Base-by-base conservation (phyloP, 1,140 invertebrate genomes). In the Trialeurodes vaporariorum region DNA sequence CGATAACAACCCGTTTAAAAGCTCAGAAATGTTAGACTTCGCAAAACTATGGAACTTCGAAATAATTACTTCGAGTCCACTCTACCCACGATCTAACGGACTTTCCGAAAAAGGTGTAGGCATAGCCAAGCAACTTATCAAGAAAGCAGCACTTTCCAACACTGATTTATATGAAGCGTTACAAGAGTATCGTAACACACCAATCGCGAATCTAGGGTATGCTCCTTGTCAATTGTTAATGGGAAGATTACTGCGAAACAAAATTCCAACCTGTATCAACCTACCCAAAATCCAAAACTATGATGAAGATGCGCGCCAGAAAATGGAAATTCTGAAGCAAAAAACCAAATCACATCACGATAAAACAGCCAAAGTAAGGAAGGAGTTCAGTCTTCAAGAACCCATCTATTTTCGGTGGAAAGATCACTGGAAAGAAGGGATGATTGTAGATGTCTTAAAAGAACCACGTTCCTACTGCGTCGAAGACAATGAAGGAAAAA, bases 1-100 rank as follows among this genome's bases (percentile, higher is more conserved):
- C 0, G 81, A 83, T 70, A 77, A 78, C 69, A 77, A 76, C 27
- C 73, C 77, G 62, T 83, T 81, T 69, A 74, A 71, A 11, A 77
- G 75, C 12, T 59, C 70, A 61, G 73, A 78, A 70, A 81, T 82
- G 70, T 63, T 67, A 70, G 34, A 68, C 1, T 83, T 82, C 71
- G 66, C 75, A 40, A 71, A 59, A 64, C 59, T 74, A 63, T 80
- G 79, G 75, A 72, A 75, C 9, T 77, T 80, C 68, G 49, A 72
- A 25, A 75, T 78, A 27, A 64, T 73, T 63, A 75, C 73, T 25
- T 75, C 74, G 24, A 75, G 75, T 70, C 75, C 79, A 64, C 70
- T 72, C n/a, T 77, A 79, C 72, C 71, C 77, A 13, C 77, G 77
- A 68, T 76, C 76, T 12, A 81, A 81, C 71, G 79, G 80, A 0